These are phyloP conservation scores for Pagetopsis macropterus DNA, from an alignment of 2,797 vertebrate genomes.

Conservation along the genomic window DNA sequence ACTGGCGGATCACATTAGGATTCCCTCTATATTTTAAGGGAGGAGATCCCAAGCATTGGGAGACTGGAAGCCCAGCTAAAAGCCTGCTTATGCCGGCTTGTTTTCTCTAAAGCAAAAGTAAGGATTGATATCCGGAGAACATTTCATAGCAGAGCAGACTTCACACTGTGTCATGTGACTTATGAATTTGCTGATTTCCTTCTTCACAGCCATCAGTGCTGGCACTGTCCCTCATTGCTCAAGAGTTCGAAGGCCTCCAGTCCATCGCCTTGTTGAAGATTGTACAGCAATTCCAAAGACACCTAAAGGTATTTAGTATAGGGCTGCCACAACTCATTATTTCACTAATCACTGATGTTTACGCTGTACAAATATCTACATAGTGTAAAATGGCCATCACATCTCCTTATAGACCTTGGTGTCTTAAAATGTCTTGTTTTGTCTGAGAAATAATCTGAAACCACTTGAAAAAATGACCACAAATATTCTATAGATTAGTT, in stretches of 20 bases:
- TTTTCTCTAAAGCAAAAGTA: constrained; percentile 98
- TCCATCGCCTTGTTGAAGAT: constrained; percentile 89
- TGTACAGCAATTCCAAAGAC: constrained; percentile 89
- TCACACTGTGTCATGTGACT: background rate
- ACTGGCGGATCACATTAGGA: constrained; percentile 56
- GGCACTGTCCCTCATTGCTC: constrained; percentile 93
- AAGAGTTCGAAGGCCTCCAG: constrained; percentile 90
- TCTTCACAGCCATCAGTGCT: constrained; percentile 91
- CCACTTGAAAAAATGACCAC: background rate
- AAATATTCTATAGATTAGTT: background rate
- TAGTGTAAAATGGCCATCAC: background rate
- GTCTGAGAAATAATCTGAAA: background rate
- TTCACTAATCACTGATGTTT: background rate
- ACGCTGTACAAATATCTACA: too few relatives aligned
- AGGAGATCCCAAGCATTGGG: constrained; percentile 91
- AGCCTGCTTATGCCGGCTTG: constrained; percentile 95
- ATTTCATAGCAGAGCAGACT: constrained; percentile 45
- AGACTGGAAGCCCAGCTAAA: constrained; percentile 97
- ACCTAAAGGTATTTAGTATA: constrained; percentile 86
- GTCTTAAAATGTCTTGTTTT: constrained; percentile 4
- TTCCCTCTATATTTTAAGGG: constrained; percentile 83
- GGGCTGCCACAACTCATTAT: background rate
- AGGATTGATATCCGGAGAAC: constrained; percentile 66
- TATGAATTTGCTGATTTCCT: constrained; percentile 20
- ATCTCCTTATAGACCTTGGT: background rate